Evolutionary conservation across 2,888 invertebrate genomes (phyloP).

Genomic region (Drosophila setosimentum): DNA sequence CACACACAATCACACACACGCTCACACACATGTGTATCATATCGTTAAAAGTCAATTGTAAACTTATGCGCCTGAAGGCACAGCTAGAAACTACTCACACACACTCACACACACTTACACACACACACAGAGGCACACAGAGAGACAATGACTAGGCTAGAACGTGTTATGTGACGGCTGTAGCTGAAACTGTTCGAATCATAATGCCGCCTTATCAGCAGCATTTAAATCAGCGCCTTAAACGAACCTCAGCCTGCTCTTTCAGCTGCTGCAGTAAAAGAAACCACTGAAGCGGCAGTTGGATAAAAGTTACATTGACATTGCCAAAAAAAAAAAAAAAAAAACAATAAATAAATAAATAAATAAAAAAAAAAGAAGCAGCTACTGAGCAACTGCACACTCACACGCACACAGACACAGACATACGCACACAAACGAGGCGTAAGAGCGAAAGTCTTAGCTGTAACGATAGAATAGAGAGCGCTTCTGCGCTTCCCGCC

Average conservation of each 20-base stretch:
- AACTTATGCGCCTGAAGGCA: conserved; percentile 73
- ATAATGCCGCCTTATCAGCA: conserved; percentile 78
- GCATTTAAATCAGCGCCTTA: conserved; percentile 76
- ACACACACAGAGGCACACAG: conserved; percentile 15
- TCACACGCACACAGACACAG: conserved; percentile 8
- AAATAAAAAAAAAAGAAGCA: conserved; percentile 21
- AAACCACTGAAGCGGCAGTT: conserved; percentile 78
- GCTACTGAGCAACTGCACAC: conserved; percentile 30
- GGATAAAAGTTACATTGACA: conserved; percentile 77
- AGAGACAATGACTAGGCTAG: conserved; percentile 24
- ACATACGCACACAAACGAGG: conserved; percentile 17
- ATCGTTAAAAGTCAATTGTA: conserved; percentile 82
- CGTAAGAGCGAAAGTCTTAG: conserved; percentile 29
- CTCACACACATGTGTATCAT: conserved; percentile 44
- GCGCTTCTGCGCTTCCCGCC: conserved; percentile 50
- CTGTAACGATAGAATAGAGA: conserved; percentile 14
- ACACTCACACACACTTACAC: conserved; percentile 14
- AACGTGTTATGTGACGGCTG: conserved; percentile 62
- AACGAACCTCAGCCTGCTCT: conserved; percentile 35
- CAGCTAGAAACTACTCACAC: conserved; percentile 60
- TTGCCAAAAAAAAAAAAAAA: conserved; percentile 55
- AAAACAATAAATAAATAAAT: neutral
- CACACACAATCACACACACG: conserved; percentile 21
- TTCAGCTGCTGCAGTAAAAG: conserved; percentile 64
- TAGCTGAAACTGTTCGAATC: conserved; percentile 67